A percentile compares a stretch with the other conserved stretches of the same genome.
Conservation (phyloP, 2,888 invertebrate species). For the Apoda limacodes region DNA sequence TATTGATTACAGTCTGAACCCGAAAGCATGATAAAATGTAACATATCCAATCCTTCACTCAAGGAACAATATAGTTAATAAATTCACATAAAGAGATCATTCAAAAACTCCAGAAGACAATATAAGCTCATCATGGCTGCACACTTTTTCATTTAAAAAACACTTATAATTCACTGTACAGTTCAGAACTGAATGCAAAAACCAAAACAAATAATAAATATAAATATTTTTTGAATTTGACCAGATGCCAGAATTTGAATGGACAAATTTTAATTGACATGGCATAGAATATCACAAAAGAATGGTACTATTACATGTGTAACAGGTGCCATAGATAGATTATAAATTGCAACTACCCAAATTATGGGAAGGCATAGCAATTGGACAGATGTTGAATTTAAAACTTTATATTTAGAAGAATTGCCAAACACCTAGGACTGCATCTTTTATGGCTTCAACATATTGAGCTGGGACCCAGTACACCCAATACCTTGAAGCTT, state of each 20-base stretch:
- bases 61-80: conserved; percentile 44
- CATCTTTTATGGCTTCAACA: conserved; percentile 90
- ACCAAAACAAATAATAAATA: conserved; percentile 57
- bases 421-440: conserved; percentile 89
- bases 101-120: conserved; percentile 39
- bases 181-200: conserved; percentile 48
- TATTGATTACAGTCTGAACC: too few relatives aligned
- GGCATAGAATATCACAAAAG: conserved; percentile 61
- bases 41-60: conserved; percentile 43
- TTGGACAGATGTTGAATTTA: too few relatives aligned
- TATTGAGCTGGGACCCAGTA: conserved; percentile 96
- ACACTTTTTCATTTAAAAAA: too few relatives aligned
- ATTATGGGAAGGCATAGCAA: conserved; percentile 28
- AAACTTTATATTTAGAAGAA: conserved; percentile 70
- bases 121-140: conserved; percentile 43
- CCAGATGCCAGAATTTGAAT: conserved; percentile 58
- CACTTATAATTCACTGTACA: too few relatives aligned
- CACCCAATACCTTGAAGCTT: conserved; percentile 92
- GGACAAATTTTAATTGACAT: conserved; percentile 67
- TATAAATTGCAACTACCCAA: conserved; percentile 63
- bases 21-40: conserved; percentile 20
- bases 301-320: too few relatives aligned
- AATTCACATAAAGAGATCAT: conserved; percentile 63
- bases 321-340: too few relatives aligned
- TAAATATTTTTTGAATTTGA: conserved; percentile 59